phyloP scores from a whole-genome alignment of 2,797 vertebrate species.

The Leptoclinus maculatus region DNA sequence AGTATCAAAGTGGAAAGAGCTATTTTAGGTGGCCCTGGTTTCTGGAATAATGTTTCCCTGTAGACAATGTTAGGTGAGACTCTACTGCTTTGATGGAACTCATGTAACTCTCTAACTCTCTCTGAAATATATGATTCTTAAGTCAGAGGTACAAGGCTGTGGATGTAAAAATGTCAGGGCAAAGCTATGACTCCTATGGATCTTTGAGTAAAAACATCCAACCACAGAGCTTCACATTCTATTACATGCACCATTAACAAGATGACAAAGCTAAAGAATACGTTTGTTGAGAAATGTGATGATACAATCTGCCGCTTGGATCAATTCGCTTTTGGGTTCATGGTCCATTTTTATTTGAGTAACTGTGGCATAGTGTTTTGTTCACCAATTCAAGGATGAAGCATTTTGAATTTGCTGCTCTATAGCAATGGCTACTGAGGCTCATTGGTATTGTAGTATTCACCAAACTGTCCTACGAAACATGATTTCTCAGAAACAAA shows the following conservation, averaged over 20 bases:
- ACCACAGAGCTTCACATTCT: neutral
- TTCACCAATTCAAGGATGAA: neutral
- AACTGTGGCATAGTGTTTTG: neutral
- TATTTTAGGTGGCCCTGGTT: neutral
- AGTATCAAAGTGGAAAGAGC: neutral
- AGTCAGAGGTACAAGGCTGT: neutral
- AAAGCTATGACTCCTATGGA: neutral
- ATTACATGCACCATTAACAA: fast-evolving
- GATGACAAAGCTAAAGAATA: neutral
- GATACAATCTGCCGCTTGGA: neutral
- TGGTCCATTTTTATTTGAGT: neutral
- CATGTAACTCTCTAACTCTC: too few relatives aligned
- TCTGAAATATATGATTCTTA: too few relatives aligned
- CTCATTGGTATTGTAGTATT: neutral
- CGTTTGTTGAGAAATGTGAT: neutral
- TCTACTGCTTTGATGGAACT: neutral
- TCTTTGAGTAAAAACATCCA: neutral
- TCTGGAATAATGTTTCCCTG: neutral
- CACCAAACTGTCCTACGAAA: neutral
- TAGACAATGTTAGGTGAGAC: neutral
- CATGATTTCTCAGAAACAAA: neutral
- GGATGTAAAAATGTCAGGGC: neutral
- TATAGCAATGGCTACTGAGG: neutral
- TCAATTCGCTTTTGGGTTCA: neutral
- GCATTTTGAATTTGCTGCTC: neutral